Evolutionary conservation across 2,888 invertebrate genomes (phyloP), one percentile per base, ranked within the genome.

Genomic region (Cheilosia vernalis): DNA sequence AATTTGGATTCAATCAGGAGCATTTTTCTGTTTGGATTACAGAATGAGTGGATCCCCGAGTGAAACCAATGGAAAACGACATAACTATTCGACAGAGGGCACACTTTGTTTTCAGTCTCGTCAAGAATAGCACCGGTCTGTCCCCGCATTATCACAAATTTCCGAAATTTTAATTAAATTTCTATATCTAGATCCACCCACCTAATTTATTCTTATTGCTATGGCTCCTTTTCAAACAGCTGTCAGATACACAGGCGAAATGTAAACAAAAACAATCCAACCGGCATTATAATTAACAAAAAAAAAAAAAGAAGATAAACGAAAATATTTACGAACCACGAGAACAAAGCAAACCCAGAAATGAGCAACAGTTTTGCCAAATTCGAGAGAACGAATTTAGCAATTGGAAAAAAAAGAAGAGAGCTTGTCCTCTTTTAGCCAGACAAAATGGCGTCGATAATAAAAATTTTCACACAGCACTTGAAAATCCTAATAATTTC

Each of bases 341-440:
- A 21, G 47, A 55, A 13, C 60, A 81, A 85, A 77, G 27, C 66
- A 80, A 64, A 58, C n/a, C 17, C 13, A 53, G 49, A 19, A 79
- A 73, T 10, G 9, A 33, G 58, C 42, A 78, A 70, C 78, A 63
- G 70, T 40, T 55, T 89, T 73, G 90, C 85, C 87, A 90, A 10
- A 19, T 88, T 55, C 88, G 89, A 87, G 89, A 90, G 60, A 89
- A 24, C 91, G 90, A 40, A 90, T 90, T 90, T 67, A 24, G 87
- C 86, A 19, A 24, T 30, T 30, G 33, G 33, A 51, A 40, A 30
- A 63, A 15, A 56, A 49, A 47, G 47, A 58, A 64, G 51, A 24
- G 40, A 58, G 40, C 70, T 40, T 70, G 69, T 47, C 70, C 58
- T 47, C 67, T 30, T 51, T 42, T 33, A 30, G 19, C n/a, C n/a